These are phyloP conservation scores for Urocynchramus pylzowi DNA, from an alignment of 2,113 vertebrate species.

Conservation along the genomic window DNA sequence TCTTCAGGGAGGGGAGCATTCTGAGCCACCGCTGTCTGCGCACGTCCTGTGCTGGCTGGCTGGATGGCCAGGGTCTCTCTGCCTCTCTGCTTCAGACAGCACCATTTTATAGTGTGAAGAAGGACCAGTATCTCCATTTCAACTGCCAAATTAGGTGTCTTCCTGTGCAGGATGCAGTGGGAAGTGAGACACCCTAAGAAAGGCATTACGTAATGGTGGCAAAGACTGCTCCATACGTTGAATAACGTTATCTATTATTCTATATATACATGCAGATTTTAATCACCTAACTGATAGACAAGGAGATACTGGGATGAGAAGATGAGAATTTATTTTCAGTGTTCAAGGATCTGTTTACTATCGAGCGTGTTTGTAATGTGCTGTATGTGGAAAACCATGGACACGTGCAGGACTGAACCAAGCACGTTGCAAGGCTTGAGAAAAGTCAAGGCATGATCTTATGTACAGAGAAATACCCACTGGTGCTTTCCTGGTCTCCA, in stretches of 20 bases:
- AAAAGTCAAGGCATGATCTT: neutral
- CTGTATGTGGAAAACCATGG: neutral
- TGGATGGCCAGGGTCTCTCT: neutral
- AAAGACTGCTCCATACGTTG: neutral
- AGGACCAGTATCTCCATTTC: neutral
- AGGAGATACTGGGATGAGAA: neutral
- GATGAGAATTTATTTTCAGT: neutral
- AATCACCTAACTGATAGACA: neutral
- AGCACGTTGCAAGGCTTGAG: rapidly evolving
- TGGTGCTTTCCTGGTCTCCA: neutral
- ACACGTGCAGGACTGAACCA: rapidly evolving
- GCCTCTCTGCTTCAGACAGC: neutral
- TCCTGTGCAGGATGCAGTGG: neutral
- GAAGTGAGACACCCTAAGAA: neutral
- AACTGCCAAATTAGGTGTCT: conserved; percentile 49
- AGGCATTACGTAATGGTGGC: neutral
- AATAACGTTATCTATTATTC: neutral
- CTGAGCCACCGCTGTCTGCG: neutral
- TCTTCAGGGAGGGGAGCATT: neutral
- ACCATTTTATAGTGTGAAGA: neutral
- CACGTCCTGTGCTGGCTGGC: neutral
- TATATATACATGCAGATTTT: conserved; percentile 28
- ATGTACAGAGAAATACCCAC: rapidly evolving
- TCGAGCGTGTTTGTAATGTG: rapidly evolving
- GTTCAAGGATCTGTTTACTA: neutral